phyloP scores from a whole-genome alignment of 2,113 vertebrate species.

The Zosterops japonicus region DNA sequence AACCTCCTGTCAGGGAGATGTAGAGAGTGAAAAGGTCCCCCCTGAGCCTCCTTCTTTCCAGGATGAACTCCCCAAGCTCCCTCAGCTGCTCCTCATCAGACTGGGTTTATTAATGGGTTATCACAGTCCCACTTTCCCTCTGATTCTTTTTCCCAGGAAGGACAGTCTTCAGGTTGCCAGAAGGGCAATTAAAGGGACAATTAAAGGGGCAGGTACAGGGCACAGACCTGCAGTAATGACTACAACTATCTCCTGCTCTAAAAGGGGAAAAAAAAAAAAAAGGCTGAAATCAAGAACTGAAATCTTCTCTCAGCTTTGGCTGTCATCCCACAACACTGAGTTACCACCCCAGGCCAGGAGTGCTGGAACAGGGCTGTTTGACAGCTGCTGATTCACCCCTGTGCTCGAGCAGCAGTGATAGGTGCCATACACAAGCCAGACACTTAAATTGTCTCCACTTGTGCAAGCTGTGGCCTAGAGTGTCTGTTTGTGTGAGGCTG shows the following conservation, averaged over 20 bases:
- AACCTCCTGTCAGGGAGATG: not conserved
- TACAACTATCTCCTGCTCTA: not conserved
- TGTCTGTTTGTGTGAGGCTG: not conserved
- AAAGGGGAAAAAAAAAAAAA: not conserved
- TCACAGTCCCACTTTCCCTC: not conserved
- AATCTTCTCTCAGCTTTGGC: not conserved
- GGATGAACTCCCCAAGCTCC: not conserved
- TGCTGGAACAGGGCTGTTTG: not conserved
- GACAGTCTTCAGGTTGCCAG: not conserved
- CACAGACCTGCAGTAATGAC: not conserved
- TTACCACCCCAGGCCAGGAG: not conserved
- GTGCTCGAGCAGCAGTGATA: not conserved
- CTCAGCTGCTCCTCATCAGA: not conserved
- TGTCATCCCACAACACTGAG: not conserved
- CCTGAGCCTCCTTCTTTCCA: not conserved
- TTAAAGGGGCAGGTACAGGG: not conserved
- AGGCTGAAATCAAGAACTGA: not conserved
- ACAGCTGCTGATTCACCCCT: not conserved
- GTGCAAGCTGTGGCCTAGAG: not conserved
- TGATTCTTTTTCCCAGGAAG: not conserved
- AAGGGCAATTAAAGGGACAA: not conserved
- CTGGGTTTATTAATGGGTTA: not conserved
- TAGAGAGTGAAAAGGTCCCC: rapidly evolving
- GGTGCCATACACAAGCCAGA: not conserved
- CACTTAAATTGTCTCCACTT: not conserved